Base-by-base conservation (phyloP, 2,113 vertebrate species). In the Sapajus apella region DNA sequence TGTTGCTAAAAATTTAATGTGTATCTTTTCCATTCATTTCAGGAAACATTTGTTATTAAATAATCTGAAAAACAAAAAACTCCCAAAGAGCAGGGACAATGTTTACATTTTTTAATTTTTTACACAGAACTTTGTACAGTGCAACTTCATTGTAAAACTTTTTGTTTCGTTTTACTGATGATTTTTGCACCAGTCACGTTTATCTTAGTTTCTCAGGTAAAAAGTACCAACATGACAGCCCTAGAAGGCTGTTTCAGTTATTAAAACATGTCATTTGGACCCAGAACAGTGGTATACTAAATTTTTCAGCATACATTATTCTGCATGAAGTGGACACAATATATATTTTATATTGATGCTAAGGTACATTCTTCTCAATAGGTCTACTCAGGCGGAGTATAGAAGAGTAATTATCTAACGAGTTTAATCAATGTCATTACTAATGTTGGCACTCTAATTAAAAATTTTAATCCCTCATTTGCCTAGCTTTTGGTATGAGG, bases 401-500 rank as follows among this genome's bases (percentile, higher is more conserved):
- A 94, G 40, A 95, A 86, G 16, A 61, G 20, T 18, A 96, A 64
- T 73, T 90, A 66, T 58, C 14, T 89, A 81, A 87, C 47, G 18
- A 96, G 25, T 75, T 94, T 90, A 95, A 83, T 94, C 32, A 92
- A 45, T 64, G 25, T 87, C 20, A 70, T 40, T 83, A 75, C 13
- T 72, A 95, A 94, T 77, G 11, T 66, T 73, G 21, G 3, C 45
- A 40, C 23, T 83, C 27, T 86, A n/a, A 56, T 76, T 89, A 80
- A 90, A 64, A 52, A 11, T 72, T 85, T 77, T 77, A 82, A 91
- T 68, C 17, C 5, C 11, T 89, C 47, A 91, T 2, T 85, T 85
- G 87, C 8, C 91, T 30, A 95, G 18, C 23, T 86, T 61, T 75
- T 76, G 12, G 16, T 14, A 13, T 90, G 35, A 97, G 21, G 12